Evolutionary conservation across 2,797 vertebrate species (phyloP).

Genomic region (Karalla daura): DNA sequence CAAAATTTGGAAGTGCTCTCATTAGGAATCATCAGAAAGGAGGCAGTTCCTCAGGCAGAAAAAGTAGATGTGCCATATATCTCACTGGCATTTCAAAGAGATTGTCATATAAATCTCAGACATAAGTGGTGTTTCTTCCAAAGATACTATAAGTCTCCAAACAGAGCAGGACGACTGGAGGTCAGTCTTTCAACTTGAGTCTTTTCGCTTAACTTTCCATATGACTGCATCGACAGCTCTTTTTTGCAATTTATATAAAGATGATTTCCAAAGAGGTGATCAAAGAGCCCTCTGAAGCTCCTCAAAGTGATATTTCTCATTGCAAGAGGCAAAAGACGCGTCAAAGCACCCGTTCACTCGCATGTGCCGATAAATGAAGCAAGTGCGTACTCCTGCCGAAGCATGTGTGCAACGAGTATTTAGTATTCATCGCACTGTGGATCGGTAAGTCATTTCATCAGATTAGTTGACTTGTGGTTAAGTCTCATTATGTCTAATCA

Average conservation of each 20-base stretch:
- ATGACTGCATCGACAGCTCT: constrained; percentile 23
- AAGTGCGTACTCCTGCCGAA: neutral
- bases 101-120: constrained; percentile 19
- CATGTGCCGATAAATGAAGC: constrained; percentile 1
- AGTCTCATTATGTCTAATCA: constrained; percentile 73
- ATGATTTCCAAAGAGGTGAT: constrained; percentile 66
- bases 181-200: constrained; percentile 14
- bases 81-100: neutral
- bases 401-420: constrained; percentile 40
- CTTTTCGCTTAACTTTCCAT: constrained; percentile 39
- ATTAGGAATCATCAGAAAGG: constrained; percentile 7
- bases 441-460: constrained; percentile 61
- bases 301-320: constrained; percentile 54
- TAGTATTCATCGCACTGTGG: constrained; percentile 65
- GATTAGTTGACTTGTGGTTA: constrained; percentile 68
- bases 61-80: neutral
- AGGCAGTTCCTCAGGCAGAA: neutral
- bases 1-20: neutral
- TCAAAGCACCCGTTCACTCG: neutral
- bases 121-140: constrained; percentile 13
- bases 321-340: constrained; percentile 30
- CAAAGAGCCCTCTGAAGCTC: constrained; percentile 71
- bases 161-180: constrained; percentile 1
- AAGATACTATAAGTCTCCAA: constrained; percentile 16
- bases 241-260: constrained; percentile 39